Evolutionary conservation across 2,888 invertebrate genomes (phyloP).

Genomic region (Smittia aterrima): DNA sequence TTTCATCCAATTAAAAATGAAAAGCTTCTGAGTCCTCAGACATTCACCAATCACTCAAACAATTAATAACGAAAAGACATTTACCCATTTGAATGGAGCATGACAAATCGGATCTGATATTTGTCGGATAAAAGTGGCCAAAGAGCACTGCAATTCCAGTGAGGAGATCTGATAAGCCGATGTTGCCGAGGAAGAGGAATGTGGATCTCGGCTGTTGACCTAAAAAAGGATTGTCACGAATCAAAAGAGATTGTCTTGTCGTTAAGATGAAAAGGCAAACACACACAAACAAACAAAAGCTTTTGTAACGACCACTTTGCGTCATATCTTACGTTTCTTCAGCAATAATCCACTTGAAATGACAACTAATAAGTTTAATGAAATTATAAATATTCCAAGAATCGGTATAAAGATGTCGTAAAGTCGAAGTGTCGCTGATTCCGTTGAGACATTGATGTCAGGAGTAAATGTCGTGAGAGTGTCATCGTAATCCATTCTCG

Average conservation of each 20-base stretch:
- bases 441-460: slow-evolving; percentile 45
- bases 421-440: slow-evolving; percentile 50
- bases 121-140: slow-evolving; percentile 54
- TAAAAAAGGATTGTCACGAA: slow-evolving; percentile 45
- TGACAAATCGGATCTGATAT: slow-evolving; percentile 50
- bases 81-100: slow-evolving; percentile 55
- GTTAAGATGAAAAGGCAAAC: not conserved
- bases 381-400: slow-evolving; percentile 58
- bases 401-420: slow-evolving; percentile 60
- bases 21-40: too few relatives aligned
- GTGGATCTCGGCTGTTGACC: slow-evolving; percentile 64
- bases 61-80: slow-evolving; percentile 13
- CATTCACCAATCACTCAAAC: too few relatives aligned
- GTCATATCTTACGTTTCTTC: slow-evolving; percentile 59
- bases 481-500: not conserved
- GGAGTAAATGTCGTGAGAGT: not conserved
- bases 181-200: slow-evolving; percentile 65
- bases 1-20: too few relatives aligned
- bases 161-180: slow-evolving; percentile 64
- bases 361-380: slow-evolving; percentile 62
- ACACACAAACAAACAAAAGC: slow-evolving; percentile 39
- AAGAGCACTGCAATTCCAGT: slow-evolving; percentile 62
- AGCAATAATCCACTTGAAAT: slow-evolving; percentile 65
- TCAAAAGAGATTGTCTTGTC: not conserved
- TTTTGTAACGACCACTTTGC: slow-evolving; percentile 51